Base-by-base conservation (phyloP, 2,113 vertebrate genomes). In the Chionodraco myersi region DNA sequence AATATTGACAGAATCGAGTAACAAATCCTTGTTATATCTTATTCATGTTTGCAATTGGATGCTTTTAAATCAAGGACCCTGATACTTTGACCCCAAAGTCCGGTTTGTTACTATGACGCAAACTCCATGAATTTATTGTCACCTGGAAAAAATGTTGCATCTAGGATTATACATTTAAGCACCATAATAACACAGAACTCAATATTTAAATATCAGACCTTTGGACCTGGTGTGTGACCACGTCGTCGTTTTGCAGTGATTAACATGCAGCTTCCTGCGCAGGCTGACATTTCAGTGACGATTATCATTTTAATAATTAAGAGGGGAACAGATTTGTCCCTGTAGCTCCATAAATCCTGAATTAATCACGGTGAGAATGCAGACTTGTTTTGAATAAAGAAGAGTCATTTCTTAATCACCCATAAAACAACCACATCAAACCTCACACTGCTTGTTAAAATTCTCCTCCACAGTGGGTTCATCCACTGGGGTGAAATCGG, bases 391-490 rank as follows among this genome's bases (percentile, higher is more conserved):
- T 60, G 57, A 51, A 58, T 68, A 76, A 47, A 18, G 23, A 5
- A 0, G 3, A 54, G 57, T 21, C 11, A 3, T 14, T 34, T 0
- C 53, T 45, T 68, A 72, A 73, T 73, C 60, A n/a, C 12, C 65
- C 49, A 21, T 75, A 52, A 72, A 83, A 77, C 48, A 30, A 10
- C 62, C 12, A 10, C 53, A 10, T 62, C 30, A 63, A 36, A 34
- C 72, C 65, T 13, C 4, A 34, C n/a, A 13, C 44, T 30, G 44
- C 54, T 70, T 3, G 18, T 87, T 84, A 62, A 47, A 56, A 86
- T 86, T 86, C 83, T n/a, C 23, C 0, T 56, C 76, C 78, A 30
- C 34, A 26, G 63, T 60, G 18, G 0, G 2, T 21, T 10, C 0
- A 0, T 12, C 70, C 80, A 9, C 21, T 0, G 59, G 11, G 84